Evolutionary conservation across 2,888 invertebrate species (phyloP).

Genomic region (Cosmorhoe ocellata): DNA sequence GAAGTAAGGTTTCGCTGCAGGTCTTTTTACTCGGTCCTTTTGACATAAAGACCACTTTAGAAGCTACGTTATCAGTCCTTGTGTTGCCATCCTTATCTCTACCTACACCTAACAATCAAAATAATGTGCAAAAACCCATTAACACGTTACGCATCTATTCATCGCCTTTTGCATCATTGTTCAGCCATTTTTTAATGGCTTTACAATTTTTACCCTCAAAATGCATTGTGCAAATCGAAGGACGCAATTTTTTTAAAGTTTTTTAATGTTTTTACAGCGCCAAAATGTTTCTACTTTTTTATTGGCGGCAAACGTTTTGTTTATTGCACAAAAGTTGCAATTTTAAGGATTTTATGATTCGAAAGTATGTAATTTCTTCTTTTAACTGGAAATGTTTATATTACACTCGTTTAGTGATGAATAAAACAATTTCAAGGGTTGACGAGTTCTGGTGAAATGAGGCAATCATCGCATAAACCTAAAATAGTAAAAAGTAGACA

Average conservation of each 20-base stretch:
- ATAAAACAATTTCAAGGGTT: neutral
- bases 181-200: constrained; percentile 39
- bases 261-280: constrained; percentile 40
- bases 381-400: constrained; percentile 31
- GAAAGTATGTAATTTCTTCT: constrained; percentile 56
- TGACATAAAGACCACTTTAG: no score
- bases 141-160: constrained; percentile 11
- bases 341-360: constrained; percentile 52
- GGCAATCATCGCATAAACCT: no score
- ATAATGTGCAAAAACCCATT: constrained; percentile 28
- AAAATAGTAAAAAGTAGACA: no score
- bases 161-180: constrained; percentile 34
- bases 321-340: constrained; percentile 53
- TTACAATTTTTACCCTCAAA: constrained; percentile 37
- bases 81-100: no score
- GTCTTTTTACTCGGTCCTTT: no score
- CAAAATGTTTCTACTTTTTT: constrained; percentile 30
- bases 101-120: neutral
- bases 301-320: constrained; percentile 33
- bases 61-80: no score
- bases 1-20: no score
- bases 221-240: constrained; percentile 46
- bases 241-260: constrained; percentile 33
- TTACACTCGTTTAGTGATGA: neutral
- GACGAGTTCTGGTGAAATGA: no score